Percentiles rank a stretch among this genome's conserved stretches.
These are phyloP conservation scores for Zhengitettix transpicula DNA, from an alignment of 2,888 invertebrate genomes.

Conservation along the genomic window DNA sequence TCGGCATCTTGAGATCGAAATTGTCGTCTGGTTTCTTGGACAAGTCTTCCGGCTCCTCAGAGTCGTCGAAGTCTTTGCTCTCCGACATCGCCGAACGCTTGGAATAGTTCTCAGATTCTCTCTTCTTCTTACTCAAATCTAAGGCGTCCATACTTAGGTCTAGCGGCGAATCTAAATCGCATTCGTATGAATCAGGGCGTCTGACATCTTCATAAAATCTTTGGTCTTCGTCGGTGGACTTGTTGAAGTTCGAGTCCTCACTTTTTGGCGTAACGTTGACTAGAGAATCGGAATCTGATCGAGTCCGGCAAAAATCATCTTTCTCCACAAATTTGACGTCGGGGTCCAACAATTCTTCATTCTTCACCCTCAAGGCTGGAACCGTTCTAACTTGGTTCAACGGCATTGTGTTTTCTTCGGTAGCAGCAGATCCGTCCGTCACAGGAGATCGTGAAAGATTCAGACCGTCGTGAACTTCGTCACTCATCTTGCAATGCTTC, in stretches of 20 bases:
- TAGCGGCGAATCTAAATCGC: conserved; percentile 29
- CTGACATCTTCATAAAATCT: conserved; percentile 18
- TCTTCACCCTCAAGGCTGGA: background rate
- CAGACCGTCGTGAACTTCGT: background rate
- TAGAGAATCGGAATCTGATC: conserved; percentile 4
- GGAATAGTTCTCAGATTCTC: background rate
- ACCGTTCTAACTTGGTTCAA: background rate
- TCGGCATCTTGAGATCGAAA: background rate
- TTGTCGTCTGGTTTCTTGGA: conserved; percentile 10
- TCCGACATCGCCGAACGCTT: background rate
- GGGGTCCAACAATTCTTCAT: conserved; percentile 15
- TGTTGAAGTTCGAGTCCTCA: background rate
- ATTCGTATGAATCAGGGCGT: background rate
- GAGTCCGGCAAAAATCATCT: conserved; percentile 1
- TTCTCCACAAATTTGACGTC: conserved; percentile 27
- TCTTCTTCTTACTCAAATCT: conserved; percentile 65
- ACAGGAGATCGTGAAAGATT: background rate
- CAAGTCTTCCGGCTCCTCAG: conserved; percentile 13
- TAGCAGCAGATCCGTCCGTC: no score
- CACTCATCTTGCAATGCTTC: background rate
- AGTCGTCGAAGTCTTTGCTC: conserved; percentile 5
- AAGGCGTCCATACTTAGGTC: conserved; percentile 65
- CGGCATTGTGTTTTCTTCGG: background rate
- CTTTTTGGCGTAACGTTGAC: background rate
- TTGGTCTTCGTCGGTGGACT: conserved; percentile 3